Evolutionary conservation across 1,140 invertebrate genomes (phyloP), one percentile per base, ranked within the genome.

Genomic region (Phenacoccus solenopsis): DNA sequence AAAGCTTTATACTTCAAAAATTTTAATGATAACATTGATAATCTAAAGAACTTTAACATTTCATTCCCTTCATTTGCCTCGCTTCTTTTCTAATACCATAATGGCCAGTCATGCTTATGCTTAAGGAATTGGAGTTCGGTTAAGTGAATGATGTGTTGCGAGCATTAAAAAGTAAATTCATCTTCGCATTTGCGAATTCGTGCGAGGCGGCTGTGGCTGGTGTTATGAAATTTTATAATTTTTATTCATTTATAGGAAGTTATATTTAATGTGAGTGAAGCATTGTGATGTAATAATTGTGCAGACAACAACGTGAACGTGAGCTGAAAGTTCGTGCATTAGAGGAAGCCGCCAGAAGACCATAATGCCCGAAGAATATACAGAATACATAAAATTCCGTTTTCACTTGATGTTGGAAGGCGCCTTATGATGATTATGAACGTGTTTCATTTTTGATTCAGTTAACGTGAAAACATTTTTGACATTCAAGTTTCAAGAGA

Each of bases 291-390:
- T 59, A 30, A 30, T 61, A 22, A 57, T 68, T 67, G 57, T 67
- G 28, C 49, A 64, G 59, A 56, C 38, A 90, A 83, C 88, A 91
- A 78, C 85, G 89, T 69, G 89, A 92, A 76, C 83, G 90, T 61
- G 90, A 91, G 80, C 82, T 91, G 74, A 91, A 91, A 82, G 88
- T 91, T 77, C 84, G 90, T 76, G 89, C 88, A 70, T 81, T 92
- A 73, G 90, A 91, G 81, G 90, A 92, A 82, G 90, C 90, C 70
- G 89, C 89, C 71, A 83, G 89, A 78, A 88, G 88, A 68, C 38
- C 38, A 2, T 49, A 16, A n/a, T n/a, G n/a, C n/a, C n/a, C n/a
- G n/a, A n/a, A n/a, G n/a, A n/a, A n/a, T n/a, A n/a, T n/a, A n/a
- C n/a, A 49, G 30, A 13, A 32, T 32, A 32, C 30, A n/a, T n/a